These are phyloP conservation scores for Drosophila seclusa DNA, from an alignment of 2,888 invertebrate genomes.

Conservation along the genomic window DNA sequence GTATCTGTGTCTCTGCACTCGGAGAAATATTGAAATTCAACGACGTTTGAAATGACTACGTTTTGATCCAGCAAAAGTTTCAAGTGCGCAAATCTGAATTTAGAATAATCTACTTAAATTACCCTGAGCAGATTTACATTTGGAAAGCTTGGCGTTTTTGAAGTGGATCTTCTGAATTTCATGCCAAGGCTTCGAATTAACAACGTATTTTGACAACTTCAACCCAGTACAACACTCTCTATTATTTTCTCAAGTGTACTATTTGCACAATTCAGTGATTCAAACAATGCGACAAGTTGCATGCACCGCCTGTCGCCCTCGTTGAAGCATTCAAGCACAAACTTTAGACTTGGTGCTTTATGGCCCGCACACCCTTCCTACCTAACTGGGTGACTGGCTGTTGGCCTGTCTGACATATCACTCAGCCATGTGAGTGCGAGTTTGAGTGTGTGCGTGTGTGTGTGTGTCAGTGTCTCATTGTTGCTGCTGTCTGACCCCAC, in stretches of 20 bases:
- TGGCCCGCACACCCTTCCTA: constrained; percentile 22
- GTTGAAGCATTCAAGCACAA: constrained; percentile 61
- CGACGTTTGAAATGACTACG: not conserved
- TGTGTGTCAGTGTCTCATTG: constrained; percentile 40
- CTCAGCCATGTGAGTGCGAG: constrained; percentile 28
- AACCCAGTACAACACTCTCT: not conserved
- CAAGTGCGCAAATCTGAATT: not conserved
- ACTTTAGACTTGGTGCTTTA: constrained; percentile 54
- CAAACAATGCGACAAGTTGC: constrained; percentile 78
- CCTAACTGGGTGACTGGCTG: constrained; percentile 27
- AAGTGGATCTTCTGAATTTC: not conserved
- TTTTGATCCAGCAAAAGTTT: not conserved
- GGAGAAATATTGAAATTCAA: not conserved
- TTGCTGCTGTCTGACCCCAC: constrained; percentile 57
- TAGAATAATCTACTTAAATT: not conserved
- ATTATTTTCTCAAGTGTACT: not conserved
- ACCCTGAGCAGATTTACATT: not conserved
- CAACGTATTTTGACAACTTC: not conserved
- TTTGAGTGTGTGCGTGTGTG: constrained; percentile 9
- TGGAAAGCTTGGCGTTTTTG: not conserved
- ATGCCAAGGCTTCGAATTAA: not conserved
- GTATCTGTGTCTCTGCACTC: constrained; percentile 22
- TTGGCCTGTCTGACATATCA: constrained; percentile 51
- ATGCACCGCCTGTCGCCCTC: constrained; percentile 67
- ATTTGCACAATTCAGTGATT: constrained; percentile 79